phyloP scores from a whole-genome alignment of 2,797 vertebrate genomes.

The Agapornis canus region DNA sequence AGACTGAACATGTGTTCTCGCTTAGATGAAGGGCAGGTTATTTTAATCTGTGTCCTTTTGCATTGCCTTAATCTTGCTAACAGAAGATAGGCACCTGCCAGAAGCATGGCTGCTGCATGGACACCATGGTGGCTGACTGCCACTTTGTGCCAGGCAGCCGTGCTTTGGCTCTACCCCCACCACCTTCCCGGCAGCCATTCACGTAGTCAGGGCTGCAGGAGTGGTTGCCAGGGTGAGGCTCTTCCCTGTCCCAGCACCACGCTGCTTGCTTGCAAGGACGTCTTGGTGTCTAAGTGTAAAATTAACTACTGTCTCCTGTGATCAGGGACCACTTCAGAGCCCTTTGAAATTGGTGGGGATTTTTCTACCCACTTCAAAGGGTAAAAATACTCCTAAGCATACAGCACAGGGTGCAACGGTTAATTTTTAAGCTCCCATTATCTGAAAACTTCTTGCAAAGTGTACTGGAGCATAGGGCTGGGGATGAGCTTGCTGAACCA shows the following conservation, averaged over 20 bases:
- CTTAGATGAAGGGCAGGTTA: background rate
- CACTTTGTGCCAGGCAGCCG: accelerated
- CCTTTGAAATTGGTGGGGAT: background rate
- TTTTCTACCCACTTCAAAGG: slow-evolving; percentile 54
- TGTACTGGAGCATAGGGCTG: background rate
- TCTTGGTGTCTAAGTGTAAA: background rate
- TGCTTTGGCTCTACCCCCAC: accelerated
- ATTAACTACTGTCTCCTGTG: background rate
- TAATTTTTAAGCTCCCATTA: slow-evolving; percentile 64
- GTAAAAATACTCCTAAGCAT: background rate
- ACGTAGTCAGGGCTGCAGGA: accelerated
- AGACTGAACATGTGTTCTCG: accelerated
- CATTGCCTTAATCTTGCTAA: background rate
- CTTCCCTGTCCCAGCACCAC: accelerated
- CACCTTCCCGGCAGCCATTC: accelerated
- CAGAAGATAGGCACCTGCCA: background rate
- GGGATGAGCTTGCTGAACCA: background rate
- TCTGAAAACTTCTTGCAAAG: slow-evolving; percentile 25
- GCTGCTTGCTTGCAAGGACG: accelerated
- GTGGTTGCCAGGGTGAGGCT: background rate
- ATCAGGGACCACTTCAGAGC: background rate
- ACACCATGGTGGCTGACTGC: background rate
- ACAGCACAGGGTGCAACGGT: slow-evolving; percentile 1
- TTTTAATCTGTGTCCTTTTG: background rate
- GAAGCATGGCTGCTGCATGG: background rate